phyloP scores from a whole-genome alignment of 1,140 invertebrate genomes.

The Cydia pomonella region DNA sequence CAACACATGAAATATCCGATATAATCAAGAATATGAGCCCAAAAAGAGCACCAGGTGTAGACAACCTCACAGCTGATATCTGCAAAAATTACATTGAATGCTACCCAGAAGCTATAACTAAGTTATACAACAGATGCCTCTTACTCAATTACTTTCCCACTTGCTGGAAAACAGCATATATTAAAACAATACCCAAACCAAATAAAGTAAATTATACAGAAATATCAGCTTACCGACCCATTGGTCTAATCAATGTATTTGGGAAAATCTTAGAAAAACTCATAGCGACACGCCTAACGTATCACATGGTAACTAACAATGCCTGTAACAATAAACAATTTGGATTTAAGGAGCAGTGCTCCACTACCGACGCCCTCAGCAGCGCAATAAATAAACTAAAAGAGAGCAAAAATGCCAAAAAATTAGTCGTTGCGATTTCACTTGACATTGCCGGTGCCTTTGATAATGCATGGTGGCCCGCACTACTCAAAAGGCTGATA shows the following conservation, averaged over 20 bases:
- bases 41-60: conserved; percentile 32
- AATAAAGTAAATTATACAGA: not conserved
- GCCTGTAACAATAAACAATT: conserved; percentile 36
- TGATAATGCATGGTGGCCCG: conserved; percentile 49
- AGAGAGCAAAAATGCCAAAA: not conserved
- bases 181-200: conserved; percentile 32
- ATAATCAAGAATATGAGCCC: not conserved
- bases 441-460: conserved; percentile 47
- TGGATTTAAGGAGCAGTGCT: conserved; percentile 42
- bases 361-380: conserved; percentile 37
- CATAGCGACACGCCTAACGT: conserved; percentile 35
- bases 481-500: conserved; percentile 37
- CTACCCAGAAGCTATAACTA: not conserved
- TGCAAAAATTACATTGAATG: not conserved
- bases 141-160: conserved; percentile 16
- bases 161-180: conserved; percentile 17
- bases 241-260: conserved; percentile 39
- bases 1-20: not conserved
- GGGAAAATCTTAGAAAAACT: conserved; percentile 46
- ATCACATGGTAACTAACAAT: not conserved
- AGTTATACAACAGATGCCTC: conserved; percentile 26
- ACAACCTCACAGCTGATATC: conserved; percentile 34
- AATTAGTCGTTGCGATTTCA: conserved; percentile 36
- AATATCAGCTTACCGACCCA: conserved; percentile 25
- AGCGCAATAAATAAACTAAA: conserved; percentile 34